Percentiles rank a stretch among this genome's conserved stretches.
Evolutionary conservation across 2,888 invertebrate genomes (phyloP).

Genomic region (Arenicola marina): DNA sequence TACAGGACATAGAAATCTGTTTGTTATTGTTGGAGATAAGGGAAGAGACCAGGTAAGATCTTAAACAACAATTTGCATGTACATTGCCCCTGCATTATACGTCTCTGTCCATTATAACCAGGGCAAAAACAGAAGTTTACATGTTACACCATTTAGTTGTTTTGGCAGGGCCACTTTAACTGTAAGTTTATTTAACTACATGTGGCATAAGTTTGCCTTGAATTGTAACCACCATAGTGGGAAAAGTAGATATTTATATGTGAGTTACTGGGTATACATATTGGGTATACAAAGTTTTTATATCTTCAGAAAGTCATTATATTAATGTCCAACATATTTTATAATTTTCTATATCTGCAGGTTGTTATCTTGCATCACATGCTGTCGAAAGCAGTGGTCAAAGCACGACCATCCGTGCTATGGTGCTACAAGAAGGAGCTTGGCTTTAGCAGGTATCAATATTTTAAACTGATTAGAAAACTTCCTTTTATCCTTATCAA

Average conservation of each 20-base stretch:
- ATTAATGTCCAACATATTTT: not conserved
- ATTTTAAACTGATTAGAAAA: too few relatives aligned
- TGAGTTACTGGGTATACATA: not conserved
- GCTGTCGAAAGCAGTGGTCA: conserved; percentile 90
- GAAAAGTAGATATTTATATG: not conserved
- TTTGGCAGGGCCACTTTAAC: not conserved
- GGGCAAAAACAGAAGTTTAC: too few relatives aligned
- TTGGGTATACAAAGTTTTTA: not conserved
- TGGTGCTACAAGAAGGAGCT: conserved; percentile 99
- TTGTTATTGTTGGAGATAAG: conserved; percentile 94
- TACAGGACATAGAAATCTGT: conserved; percentile 87
- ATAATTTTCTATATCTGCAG: not conserved
- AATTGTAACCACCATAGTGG: not conserved
- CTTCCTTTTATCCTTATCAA: too few relatives aligned
- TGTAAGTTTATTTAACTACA: not conserved
- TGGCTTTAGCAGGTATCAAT: conserved; percentile 78
- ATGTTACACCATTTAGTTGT: too few relatives aligned
- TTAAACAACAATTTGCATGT: not conserved
- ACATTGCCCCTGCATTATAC: too few relatives aligned
- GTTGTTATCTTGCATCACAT: conserved; percentile 80
- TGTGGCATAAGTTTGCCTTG: not conserved
- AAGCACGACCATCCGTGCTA: conserved; percentile 88
- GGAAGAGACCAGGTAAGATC: conserved; percentile 85
- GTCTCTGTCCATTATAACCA: too few relatives aligned
- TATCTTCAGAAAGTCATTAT: not conserved